Conservation (phyloP, 2,888 invertebrate genomes). For the Agrotis segetum region DNA sequence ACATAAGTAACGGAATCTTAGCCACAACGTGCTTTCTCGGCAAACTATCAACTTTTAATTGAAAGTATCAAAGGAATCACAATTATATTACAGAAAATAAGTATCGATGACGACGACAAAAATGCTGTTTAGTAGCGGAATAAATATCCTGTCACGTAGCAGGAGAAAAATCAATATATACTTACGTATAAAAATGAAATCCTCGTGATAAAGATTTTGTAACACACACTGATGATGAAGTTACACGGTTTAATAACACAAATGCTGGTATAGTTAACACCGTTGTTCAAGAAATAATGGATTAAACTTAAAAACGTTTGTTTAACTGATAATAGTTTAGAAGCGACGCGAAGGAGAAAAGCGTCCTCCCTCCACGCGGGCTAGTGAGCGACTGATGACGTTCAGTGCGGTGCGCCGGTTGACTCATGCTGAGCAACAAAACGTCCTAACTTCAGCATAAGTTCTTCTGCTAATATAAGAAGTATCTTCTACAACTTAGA, state of each 20-base stretch:
- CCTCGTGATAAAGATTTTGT: conserved; percentile 64
- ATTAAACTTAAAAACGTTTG: conserved; percentile 66
- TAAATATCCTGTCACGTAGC: conserved; percentile 58
- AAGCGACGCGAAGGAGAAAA: conserved; percentile 45
- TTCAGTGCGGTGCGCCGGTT: conserved; percentile 77
- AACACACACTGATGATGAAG: conserved; percentile 67
- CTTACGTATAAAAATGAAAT: conserved; percentile 76
- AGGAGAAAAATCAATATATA: conserved; percentile 76
- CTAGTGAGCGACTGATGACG: conserved; percentile 80
- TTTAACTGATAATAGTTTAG: conserved; percentile 66
- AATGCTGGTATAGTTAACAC: conserved; percentile 70
- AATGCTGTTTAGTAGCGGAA: conserved; percentile 29
- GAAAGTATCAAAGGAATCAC: conserved; percentile 29
- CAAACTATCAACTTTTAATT: conserved; percentile 64
- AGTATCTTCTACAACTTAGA: conserved; percentile 21
- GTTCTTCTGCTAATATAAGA: conserved; percentile 42
- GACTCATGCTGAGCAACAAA: conserved; percentile 61
- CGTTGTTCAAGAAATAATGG: conserved; percentile 71
- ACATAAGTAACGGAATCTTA: conserved; percentile 83
- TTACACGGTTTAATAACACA: conserved; percentile 72
- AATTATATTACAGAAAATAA: conserved; percentile 1
- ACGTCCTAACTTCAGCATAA: conserved; percentile 62
- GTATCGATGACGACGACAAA: conserved; percentile 18
- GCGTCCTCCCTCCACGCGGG: conserved; percentile 70
- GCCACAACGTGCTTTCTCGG: conserved; percentile 79